Conservation (phyloP, 1,140 invertebrate genomes). For the Aleiodes sp. region DNA sequence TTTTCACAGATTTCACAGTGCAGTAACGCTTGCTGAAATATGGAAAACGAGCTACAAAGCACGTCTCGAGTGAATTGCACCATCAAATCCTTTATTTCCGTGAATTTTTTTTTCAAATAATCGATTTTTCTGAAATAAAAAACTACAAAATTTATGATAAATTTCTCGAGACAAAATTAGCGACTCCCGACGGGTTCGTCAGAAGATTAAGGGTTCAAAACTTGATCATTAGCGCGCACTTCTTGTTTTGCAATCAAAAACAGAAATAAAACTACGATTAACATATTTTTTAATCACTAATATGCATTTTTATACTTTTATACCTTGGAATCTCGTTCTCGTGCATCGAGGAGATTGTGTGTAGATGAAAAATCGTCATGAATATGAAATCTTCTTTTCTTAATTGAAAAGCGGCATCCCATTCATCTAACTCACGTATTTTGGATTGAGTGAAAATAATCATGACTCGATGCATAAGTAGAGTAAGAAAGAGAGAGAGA, state of each 20-base stretch:
- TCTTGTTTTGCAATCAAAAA: slow-evolving; percentile 31
- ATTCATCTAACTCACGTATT: background rate
- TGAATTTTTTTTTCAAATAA: too few relatives aligned
- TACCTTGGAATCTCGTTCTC: slow-evolving; percentile 48
- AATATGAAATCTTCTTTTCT: background rate
- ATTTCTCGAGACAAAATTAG: too few relatives aligned
- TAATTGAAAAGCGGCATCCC: background rate
- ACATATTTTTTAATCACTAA: slow-evolving; percentile 33
- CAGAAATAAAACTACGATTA: background rate
- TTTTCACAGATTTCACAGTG: slow-evolving; percentile 97
- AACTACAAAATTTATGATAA: too few relatives aligned
- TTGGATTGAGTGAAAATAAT: background rate
- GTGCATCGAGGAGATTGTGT: slow-evolving; percentile 41
- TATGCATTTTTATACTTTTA: slow-evolving; percentile 66
- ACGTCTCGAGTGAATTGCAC: slow-evolving; percentile 76
- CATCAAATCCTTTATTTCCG: too few relatives aligned
- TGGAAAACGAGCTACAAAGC: slow-evolving; percentile 98
- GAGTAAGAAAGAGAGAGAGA: too few relatives aligned
- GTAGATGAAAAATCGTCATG: slow-evolving; percentile 1
- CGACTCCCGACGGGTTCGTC: background rate
- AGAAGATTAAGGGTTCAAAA: background rate
- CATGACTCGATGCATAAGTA: slow-evolving; percentile 40
- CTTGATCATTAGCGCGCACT: slow-evolving; percentile 34
- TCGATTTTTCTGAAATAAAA: too few relatives aligned
- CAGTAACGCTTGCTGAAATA: slow-evolving; percentile 95